These are phyloP conservation scores for Acipenser transmontanus DNA, from an alignment of 2,797 vertebrate species.

Conservation along the genomic window DNA sequence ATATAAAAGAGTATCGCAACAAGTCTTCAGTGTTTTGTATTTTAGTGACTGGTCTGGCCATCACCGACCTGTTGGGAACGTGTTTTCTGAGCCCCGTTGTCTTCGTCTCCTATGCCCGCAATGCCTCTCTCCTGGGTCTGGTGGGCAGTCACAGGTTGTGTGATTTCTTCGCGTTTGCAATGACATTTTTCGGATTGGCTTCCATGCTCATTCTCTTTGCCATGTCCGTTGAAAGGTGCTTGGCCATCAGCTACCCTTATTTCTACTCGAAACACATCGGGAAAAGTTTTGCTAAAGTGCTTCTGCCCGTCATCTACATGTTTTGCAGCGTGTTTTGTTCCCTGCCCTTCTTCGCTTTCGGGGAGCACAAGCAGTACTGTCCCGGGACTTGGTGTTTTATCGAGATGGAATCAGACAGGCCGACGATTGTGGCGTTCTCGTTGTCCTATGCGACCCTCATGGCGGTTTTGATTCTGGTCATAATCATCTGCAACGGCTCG, in stretches of 20 bases:
- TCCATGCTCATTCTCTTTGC: conserved; percentile 75
- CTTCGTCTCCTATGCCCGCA: conserved; percentile 70
- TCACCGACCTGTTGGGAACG: conserved; percentile 81
- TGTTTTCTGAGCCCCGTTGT: conserved; percentile 78
- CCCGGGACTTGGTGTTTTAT: conserved; percentile 89
- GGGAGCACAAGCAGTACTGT: conserved; percentile 75
- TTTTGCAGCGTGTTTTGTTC: conserved; percentile 69
- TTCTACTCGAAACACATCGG: conserved; percentile 69
- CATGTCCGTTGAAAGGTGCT: conserved; percentile 83
- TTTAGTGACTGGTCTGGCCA: conserved; percentile 77
- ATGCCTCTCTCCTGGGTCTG: conserved; percentile 56
- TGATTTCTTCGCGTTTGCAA: conserved; percentile 69
- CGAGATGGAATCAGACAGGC: conserved; percentile 60
- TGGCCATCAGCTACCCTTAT: conserved; percentile 83
- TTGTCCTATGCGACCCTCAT: conserved; percentile 71
- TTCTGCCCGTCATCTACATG: conserved; percentile 61
- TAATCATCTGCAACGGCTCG: conserved; percentile 74
- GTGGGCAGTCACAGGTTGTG: conserved; percentile 52
- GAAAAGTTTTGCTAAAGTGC: conserved; percentile 58
- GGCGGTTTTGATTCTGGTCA: conserved; percentile 67
- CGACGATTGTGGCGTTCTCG: conserved; percentile 62
- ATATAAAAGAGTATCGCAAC: conserved; percentile 59
- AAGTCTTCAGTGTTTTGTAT: conserved; percentile 75
- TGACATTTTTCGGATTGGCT: conserved; percentile 81
- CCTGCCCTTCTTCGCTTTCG: conserved; percentile 65